Evolutionary conservation across 1,140 invertebrate genomes (phyloP).

Genomic region (Steinernema khuongi): DNA sequence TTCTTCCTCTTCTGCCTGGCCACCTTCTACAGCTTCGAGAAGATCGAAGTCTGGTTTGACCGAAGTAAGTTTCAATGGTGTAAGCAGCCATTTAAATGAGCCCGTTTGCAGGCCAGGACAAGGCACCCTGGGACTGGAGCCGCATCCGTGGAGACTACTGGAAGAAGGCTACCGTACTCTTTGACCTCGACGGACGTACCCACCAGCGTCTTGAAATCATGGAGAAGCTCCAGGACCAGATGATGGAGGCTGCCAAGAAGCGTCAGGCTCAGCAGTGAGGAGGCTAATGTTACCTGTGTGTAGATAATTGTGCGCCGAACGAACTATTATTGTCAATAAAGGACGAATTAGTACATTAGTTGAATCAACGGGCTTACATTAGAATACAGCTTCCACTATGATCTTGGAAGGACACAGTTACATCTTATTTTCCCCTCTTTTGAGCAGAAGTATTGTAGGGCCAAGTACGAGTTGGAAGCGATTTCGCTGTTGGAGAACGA

Average conservation of each 20-base stretch:
- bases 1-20: slow-evolving; percentile 30
- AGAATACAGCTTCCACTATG: too few species aligned
- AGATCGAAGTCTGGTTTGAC: slow-evolving; percentile 40
- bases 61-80: slow-evolving; percentile 37
- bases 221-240: slow-evolving; percentile 44
- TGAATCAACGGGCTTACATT: too few species aligned
- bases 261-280: slow-evolving; percentile 17
- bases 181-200: slow-evolving; percentile 35
- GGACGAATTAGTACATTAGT: too few species aligned
- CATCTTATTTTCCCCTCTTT: too few species aligned
- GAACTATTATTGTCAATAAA: background rate
- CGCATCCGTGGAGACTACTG: slow-evolving; percentile 32
- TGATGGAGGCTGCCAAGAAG: slow-evolving; percentile 45
- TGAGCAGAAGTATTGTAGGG: too few species aligned
- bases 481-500: too few species aligned
- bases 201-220: slow-evolving; percentile 42
- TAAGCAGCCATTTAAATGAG: background rate
- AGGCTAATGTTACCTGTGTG: background rate
- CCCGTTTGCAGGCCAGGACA: slow-evolving; percentile 29
- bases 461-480: too few species aligned
- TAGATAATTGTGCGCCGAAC: background rate
- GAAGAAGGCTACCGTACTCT: slow-evolving; percentile 35
- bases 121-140: slow-evolving; percentile 39
- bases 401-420: too few species aligned
- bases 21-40: slow-evolving; percentile 33